A percentile compares a stretch with the other conserved stretches of the same genome.
These are phyloP conservation scores for Sphaerophoria taeniata DNA, from an alignment of 2,888 invertebrate species.

Conservation along the genomic window DNA sequence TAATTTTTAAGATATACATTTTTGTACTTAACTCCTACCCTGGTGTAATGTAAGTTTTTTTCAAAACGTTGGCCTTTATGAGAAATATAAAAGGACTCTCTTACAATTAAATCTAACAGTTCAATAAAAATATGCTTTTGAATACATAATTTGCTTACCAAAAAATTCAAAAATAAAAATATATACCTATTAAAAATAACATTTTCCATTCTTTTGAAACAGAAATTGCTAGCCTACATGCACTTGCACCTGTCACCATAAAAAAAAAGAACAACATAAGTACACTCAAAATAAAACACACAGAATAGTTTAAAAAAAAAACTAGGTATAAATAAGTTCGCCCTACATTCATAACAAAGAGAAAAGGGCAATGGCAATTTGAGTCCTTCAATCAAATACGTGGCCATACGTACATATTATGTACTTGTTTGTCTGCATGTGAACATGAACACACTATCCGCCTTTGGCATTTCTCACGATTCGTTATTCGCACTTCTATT, in stretches of 20 bases:
- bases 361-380: background rate
- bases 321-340: slow-evolving; percentile 44
- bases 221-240: slow-evolving; percentile 20
- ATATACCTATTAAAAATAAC: background rate
- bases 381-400: slow-evolving; percentile 9
- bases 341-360: slow-evolving; percentile 33
- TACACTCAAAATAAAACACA: slow-evolving; percentile 11
- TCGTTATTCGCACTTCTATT: no score
- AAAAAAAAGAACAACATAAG: background rate
- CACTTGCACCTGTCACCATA: slow-evolving; percentile 24
- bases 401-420: background rate
- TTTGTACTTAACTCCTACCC: no score
- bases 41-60: no score
- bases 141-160: background rate
- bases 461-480: no score
- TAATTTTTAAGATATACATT: no score
- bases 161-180: slow-evolving; percentile 3
- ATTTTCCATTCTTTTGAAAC: background rate
- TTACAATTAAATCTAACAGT: no score
- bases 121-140: no score
- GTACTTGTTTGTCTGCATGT: no score
- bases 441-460: no score
- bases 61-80: no score
- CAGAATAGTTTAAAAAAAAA: slow-evolving; percentile 9
- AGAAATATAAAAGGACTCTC: no score